Conservation (phyloP, 2,113 vertebrate species). For the Albula goreensis region DNA sequence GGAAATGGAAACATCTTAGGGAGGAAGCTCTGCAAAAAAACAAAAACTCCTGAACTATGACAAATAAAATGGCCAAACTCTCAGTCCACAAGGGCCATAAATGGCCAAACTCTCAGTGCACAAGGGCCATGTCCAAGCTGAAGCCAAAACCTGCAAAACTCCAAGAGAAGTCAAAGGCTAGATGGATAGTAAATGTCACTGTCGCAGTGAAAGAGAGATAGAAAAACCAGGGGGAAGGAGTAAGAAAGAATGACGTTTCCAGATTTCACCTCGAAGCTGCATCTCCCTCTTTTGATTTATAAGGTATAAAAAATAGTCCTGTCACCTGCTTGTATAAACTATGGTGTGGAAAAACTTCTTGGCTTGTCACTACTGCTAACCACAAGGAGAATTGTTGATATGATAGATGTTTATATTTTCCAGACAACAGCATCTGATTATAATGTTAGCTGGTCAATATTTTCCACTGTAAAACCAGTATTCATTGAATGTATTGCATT, state of each 20-base stretch:
- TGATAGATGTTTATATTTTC: slow-evolving; percentile 58
- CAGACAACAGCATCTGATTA: slow-evolving; percentile 50
- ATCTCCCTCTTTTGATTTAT: slow-evolving; percentile 73
- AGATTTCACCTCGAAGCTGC: slow-evolving; percentile 62
- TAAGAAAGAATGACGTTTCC: slow-evolving; percentile 85
- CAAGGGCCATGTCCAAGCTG: slow-evolving; percentile 78
- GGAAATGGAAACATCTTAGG: no score
- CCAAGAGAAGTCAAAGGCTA: slow-evolving; percentile 68
- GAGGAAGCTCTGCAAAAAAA: no score
- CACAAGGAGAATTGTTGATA: slow-evolving; percentile 50
- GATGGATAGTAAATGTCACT: slow-evolving; percentile 68
- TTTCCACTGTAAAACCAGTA: slow-evolving; percentile 50
- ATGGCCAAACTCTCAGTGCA: slow-evolving; percentile 47
- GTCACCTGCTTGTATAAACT: slow-evolving; percentile 60
- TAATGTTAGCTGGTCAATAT: slow-evolving; percentile 47
- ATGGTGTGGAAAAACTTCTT: slow-evolving; percentile 61
- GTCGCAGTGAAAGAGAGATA: slow-evolving; percentile 74
- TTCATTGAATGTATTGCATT: neutral
- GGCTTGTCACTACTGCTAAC: slow-evolving; percentile 39
- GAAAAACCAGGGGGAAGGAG: slow-evolving; percentile 81
- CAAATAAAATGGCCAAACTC: slow-evolving; percentile 75
- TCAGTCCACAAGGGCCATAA: slow-evolving; percentile 69
- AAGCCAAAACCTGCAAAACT: slow-evolving; percentile 75
- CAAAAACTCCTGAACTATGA: slow-evolving; percentile 54
- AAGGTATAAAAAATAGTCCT: slow-evolving; percentile 40